Base-by-base conservation (phyloP, 2,888 invertebrate genomes). In the Enchytraeus crypticus region DNA sequence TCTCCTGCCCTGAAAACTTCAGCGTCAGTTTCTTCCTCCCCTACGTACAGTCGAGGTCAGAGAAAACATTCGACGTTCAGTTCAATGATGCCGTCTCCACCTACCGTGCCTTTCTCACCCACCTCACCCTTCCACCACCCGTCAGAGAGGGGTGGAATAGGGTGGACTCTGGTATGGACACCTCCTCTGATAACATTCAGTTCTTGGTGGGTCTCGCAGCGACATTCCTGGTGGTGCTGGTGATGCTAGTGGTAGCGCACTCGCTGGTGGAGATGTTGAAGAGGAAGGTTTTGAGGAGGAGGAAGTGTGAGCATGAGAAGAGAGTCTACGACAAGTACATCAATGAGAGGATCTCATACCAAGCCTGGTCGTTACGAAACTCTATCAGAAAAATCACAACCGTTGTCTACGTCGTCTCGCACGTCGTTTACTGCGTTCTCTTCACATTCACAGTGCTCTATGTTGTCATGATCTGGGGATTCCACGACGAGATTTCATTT, bases 1-100 rank as follows among this genome's bases (percentile, higher is more conserved):
- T 77, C 56, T 70, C 66, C 57, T 74, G 74, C 61, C 74, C 74
- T 4, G 51, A 67, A 11, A 59, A 71, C 21, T 77, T 77, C 64
- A 68, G 69, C 38, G 59, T 75, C 43, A 69, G 70, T 51, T 71
- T 74, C 30, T 67, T 68, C 53, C 58, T 74, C 23, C 68, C 71
- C 3, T 63, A 55, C 53, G 62, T 66, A 21, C 53, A 55, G 38
- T 29, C 43, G 5, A 34, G 45, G 5, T 57, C 47, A 5, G 64
- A 65, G 53, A 66, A 66, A 38, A 66, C 64, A n/a, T 69, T 66
- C 33, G 61, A 67, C 14, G 57, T 67, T 30, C 51, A 57, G 29
- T 57, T 67, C 26, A 53, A 61, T 11, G 67, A 67, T 53, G 38
- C 66, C 5, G 60, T 58, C 26, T 33, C 29, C 29, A 58, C 46